Base-by-base conservation (phyloP, 2,113 vertebrate species). In the Stercorarius parasiticus region DNA sequence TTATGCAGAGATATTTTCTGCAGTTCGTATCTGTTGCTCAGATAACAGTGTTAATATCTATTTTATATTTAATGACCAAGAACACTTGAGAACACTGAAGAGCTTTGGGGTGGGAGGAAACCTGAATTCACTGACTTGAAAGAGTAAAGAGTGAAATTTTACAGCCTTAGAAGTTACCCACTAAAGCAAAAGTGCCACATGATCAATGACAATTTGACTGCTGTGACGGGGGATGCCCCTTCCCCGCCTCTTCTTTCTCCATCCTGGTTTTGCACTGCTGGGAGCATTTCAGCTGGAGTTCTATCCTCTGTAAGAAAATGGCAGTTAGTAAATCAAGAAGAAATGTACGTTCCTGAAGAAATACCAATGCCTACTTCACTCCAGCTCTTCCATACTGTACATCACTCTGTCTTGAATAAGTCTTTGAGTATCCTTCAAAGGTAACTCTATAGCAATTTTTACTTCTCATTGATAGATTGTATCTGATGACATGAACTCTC, bases 341-440 rank as follows among this genome's bases (percentile, higher is more conserved):
- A 56, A 83, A n/a, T 50, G 3, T 62, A 25, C 78, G 13, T 36
- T 82, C 13, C 32, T 71, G 17, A 47, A 71, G 47, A 87, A 85
- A 61, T 69, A 52, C 5, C 0, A 0, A 47, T 3, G 4, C 11
- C 5, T 85, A 2, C 43, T 79, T 87, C 8, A 20, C 87, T 38
- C 7, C 21, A 84, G 1, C 16, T 79, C 23, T 82, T 85, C 32
- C 5, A 2, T 65, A 15, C 20, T 34, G 11, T 58, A 23, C 18
- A 34, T 81, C 15, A 27, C 4, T 47, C 12, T 70, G 17, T 49
- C n/a, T 64, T 47, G 26, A 76, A 45, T 59, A 11, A 84, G 18
- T 71, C 29, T 81, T 94, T 25, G 45, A 6, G 5, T 32, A 21
- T 64, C 13, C 14, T 76, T 43, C 74, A 79, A 79, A 64, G 18